Conservation (phyloP, 2,888 invertebrate species). For the Ectemnius continuus region DNA sequence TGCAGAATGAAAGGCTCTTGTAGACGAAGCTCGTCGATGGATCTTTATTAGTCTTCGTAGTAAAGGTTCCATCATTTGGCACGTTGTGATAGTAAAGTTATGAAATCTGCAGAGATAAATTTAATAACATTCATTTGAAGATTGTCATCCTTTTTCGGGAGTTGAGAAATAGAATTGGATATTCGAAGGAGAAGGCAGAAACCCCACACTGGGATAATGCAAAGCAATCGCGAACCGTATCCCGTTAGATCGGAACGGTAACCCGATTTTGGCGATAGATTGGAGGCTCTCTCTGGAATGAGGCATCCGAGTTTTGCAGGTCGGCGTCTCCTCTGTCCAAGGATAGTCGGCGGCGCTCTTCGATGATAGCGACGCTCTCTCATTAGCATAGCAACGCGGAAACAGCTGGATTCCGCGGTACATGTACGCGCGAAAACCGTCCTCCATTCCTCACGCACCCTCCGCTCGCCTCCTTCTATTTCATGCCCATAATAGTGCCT, state of each 20-base stretch:
- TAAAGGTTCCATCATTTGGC: no score
- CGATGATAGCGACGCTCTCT: conserved; percentile 55
- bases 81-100: no score
- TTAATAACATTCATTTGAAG: no score
- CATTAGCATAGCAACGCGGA: conserved; percentile 69
- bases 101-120: no score
- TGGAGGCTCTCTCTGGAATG: conserved; percentile 19
- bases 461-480: conserved; percentile 23
- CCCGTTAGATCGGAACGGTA: conserved; percentile 5
- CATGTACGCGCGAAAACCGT: conserved; percentile 51
- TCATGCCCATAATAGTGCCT: conserved; percentile 2
- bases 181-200: no score
- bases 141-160: no score
- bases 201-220: not conserved
- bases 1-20: no score
- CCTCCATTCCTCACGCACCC: conserved; percentile 24
- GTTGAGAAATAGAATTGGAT: no score
- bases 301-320: not conserved
- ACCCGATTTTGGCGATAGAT: conserved; percentile 17
- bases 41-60: no score
- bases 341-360: conserved; percentile 46
- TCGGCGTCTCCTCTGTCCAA: conserved; percentile 27
- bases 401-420: conserved; percentile 46
- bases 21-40: no score
- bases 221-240: conserved; percentile 3